Evolutionary conservation across 2,888 invertebrate genomes (phyloP).

Genomic region (Slavum lentiscoides): DNA sequence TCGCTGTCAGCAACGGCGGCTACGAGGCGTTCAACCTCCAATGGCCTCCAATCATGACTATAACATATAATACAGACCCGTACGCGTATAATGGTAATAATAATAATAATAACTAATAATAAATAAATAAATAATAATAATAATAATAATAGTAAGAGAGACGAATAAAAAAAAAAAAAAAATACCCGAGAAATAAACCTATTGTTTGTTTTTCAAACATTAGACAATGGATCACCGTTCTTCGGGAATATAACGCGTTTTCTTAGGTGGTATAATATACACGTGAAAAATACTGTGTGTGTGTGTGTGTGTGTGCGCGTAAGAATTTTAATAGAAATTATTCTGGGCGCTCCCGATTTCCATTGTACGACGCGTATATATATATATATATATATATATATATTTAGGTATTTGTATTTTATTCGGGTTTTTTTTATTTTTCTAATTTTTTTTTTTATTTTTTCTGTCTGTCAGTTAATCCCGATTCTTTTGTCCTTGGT

Average conservation of each 20-base stretch:
- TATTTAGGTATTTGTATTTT: conserved; percentile 53
- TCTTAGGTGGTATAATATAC: conserved; percentile 33
- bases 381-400: not conserved
- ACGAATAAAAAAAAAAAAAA: conserved; percentile 21
- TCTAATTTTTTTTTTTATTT: conserved; percentile 33
- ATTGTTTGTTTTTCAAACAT: conserved; percentile 52
- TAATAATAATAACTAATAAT: conserved; percentile 6
- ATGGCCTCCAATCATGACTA: conserved; percentile 51
- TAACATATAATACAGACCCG: conserved; percentile 36
- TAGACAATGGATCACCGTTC: conserved; percentile 51
- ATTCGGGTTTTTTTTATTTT: conserved; percentile 16
- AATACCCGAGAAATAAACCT: conserved; percentile 14
- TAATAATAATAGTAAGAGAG: conserved; percentile 27
- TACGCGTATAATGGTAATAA: too few relatives aligned
- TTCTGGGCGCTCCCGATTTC: conserved; percentile 52
- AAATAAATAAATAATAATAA: not conserved
- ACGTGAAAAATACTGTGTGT: conserved; percentile 17
- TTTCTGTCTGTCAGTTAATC: conserved; percentile 46
- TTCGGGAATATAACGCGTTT: conserved; percentile 46
- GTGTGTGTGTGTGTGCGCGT: not conserved
- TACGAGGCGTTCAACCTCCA: conserved; percentile 46
- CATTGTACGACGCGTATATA: conserved; percentile 34
- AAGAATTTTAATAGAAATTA: conserved; percentile 53
- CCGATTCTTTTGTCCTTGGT: conserved; percentile 53
- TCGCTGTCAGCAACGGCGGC: conserved; percentile 5